phyloP scores from a whole-genome alignment of 2,888 invertebrate genomes.

The Entomobrya multifasciata region DNA sequence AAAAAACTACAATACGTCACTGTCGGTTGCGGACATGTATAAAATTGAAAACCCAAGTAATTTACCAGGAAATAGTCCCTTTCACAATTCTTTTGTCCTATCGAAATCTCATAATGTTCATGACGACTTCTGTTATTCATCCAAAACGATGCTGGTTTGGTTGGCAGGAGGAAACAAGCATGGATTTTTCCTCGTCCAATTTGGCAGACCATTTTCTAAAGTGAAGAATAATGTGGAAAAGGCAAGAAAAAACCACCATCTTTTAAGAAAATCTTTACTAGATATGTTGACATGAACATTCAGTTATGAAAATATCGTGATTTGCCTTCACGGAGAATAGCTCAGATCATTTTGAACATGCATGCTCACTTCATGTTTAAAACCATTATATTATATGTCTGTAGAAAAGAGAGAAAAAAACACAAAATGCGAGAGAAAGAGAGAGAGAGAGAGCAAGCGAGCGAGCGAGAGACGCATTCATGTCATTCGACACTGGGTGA shows the following conservation, averaged over 20 bases:
- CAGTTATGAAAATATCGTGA: constrained; percentile 17
- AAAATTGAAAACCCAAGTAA: not conserved
- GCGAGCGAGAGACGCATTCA: constrained; percentile 9
- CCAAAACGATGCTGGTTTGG: constrained; percentile 50
- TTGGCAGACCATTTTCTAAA: constrained; percentile 22
- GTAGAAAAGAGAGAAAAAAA: not conserved
- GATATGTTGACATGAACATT: constrained; percentile 34
- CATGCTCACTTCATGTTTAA: not conserved
- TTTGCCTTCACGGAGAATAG: constrained; percentile 25
- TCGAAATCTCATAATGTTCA: constrained; percentile 45
- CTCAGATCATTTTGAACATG: constrained; percentile 20
- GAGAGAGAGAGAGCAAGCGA: not conserved
- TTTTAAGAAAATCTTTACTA: constrained; percentile 12
- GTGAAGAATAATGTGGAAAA: constrained; percentile 9
- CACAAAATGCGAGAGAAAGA: not conserved
- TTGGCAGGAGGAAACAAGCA: constrained; percentile 5
- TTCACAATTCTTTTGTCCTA: constrained; percentile 3
- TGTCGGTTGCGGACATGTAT: not conserved
- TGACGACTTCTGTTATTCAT: constrained; percentile 12
- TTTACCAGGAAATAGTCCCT: not conserved
- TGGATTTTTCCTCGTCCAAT: constrained; percentile 26
- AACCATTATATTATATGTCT: constrained; percentile 7
- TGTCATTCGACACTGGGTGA: constrained; percentile 59
- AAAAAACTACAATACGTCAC: not conserved
- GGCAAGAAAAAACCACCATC: constrained; percentile 41